Evolutionary conservation across 1,140 invertebrate species (phyloP).

Genomic region (Trachymyrmex septentrionalis): DNA sequence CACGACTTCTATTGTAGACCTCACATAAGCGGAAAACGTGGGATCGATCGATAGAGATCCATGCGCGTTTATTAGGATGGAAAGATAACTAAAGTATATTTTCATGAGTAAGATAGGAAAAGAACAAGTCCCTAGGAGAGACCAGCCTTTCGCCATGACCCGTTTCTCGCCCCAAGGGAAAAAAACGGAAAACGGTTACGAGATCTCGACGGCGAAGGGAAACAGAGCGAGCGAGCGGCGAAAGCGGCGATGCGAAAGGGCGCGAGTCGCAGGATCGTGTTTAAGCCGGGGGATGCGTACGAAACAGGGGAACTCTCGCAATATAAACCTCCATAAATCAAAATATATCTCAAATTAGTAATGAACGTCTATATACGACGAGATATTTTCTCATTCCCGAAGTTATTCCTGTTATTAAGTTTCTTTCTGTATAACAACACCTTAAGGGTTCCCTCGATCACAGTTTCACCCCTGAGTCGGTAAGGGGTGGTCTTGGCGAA

Average conservation of each 20-base stretch:
- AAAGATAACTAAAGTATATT: not conserved
- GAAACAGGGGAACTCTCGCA: not conserved
- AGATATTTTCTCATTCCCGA: not conserved
- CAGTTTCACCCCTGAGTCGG: not conserved
- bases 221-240: slow-evolving; percentile 49
- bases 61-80: not conserved
- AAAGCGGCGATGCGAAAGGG: slow-evolving; percentile 16
- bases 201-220: not conserved
- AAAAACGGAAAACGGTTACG: not conserved
- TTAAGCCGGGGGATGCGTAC: not conserved
- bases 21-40: not conserved
- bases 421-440: not conserved
- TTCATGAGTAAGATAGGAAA: not conserved
- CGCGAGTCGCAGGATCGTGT: not conserved
- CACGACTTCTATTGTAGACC: too few relatives aligned
- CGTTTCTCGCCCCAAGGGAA: not conserved
- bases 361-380: not conserved
- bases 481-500: not conserved
- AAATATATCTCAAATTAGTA: not conserved
- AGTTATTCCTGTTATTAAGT: not conserved
- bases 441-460: too few relatives aligned
- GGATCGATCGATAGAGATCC: not conserved
- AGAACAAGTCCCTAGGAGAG: not conserved
- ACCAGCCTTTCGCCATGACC: not conserved
- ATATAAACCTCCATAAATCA: not conserved